Base-by-base conservation (phyloP, 92 coral and sea anemone species). In the Virgularia gustaviana region DNA sequence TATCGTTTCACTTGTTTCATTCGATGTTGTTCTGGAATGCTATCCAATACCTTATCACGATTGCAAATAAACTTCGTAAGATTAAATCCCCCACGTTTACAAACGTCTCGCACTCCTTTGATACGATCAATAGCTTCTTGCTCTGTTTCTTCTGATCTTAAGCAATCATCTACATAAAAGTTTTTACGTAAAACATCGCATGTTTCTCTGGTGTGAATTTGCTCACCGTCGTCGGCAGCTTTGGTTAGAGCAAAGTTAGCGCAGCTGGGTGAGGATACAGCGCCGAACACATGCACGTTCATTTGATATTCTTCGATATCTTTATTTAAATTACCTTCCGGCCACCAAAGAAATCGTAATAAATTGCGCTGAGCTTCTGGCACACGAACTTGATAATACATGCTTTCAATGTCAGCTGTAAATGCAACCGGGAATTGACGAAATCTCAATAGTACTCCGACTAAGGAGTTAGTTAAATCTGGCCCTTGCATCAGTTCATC, bases 301-400 rank as follows among this genome's bases (percentile, higher is more conserved):
- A 85, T 76, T 16, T 82, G 64, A 52, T 81, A 78, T 30, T 72
- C 86, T 66, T 77, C 79, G 3, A 62, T 57, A 6, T 65, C 44
- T 32, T 66, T 66, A 16, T 56, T 41, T 7, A 65, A 35, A 72
- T 83, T 78, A 19, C 76, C 85, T 7, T 78, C 33, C 22, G 82
- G 85, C 83, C 81, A 86, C 83, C 87, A 86, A 16, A 82, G 64
- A 43, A 86, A 83, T 32, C 74, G 79, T 34, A 75, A 74, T 20
- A 74, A 75, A 52, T 74, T 22, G 23, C 64, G 85, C 47, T 86
- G 75, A 61, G 65, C 71, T 47, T 60, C 37, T 23, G 47, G 79
- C 18, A 75, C 85, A 31, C 72, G 75, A 16, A 83, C 81, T 75
- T 86, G 90, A 43, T 72, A 79, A 70, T 58, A 83, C 83, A 83